Conservation (phyloP, 2,888 invertebrate genomes). For the Epirrhoe alternata region DNA sequence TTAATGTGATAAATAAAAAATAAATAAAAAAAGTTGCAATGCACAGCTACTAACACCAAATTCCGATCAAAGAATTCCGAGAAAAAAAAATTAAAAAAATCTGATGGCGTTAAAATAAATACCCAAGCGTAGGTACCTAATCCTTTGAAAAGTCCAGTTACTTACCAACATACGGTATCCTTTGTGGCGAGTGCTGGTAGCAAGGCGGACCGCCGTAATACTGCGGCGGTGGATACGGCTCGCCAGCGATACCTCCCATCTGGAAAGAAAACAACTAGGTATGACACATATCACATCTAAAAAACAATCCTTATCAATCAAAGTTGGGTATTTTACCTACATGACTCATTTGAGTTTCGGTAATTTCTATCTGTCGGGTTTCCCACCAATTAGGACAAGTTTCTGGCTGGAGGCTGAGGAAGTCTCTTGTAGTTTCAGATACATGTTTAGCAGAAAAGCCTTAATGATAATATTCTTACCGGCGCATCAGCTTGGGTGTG, state of each 20-base stretch:
- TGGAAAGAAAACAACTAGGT: conserved; percentile 51
- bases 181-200: conserved; percentile 86
- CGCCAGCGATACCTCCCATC: conserved; percentile 78
- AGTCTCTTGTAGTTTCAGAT: background rate
- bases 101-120: no score
- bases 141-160: no score
- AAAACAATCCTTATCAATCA: background rate
- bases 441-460: background rate
- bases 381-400: conserved; percentile 6
- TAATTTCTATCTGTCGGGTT: conserved; percentile 4
- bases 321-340: background rate
- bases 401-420: background rate
- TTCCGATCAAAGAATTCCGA: no score
- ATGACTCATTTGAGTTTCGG: conserved; percentile 25
- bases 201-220: conserved; percentile 80
- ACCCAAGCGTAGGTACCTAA: no score
- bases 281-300: conserved; percentile 6
- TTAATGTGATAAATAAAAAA: no score
- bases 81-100: no score
- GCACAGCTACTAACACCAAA: no score
- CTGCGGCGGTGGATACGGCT: conserved; percentile 80
- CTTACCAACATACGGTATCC: conserved; percentile 88
- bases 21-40: no score
- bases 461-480: conserved; percentile 51
- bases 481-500: conserved; percentile 69